Conservation (phyloP, 64 coral and sea anemone genomes). For the Hydrozoanthus tunicans region DNA sequence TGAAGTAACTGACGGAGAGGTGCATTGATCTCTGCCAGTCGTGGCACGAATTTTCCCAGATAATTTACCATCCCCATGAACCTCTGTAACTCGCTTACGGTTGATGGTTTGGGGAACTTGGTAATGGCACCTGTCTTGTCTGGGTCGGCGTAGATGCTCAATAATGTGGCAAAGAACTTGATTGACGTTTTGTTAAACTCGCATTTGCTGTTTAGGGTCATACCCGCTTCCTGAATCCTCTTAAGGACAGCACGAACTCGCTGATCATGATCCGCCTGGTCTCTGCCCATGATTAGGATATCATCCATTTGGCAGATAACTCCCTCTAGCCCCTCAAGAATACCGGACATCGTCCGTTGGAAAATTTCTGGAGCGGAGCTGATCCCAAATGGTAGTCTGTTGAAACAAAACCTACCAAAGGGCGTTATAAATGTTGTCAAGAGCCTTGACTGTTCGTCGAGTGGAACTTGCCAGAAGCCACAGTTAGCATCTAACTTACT, state of each 20-base stretch:
- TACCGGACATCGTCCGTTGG: neutral
- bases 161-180: slow-evolving; percentile 24
- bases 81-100: slow-evolving; percentile 20
- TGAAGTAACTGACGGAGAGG: neutral
- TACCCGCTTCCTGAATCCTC: neutral
- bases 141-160: slow-evolving; percentile 18
- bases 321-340: neutral
- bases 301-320: slow-evolving; percentile 36
- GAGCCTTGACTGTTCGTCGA: too few species aligned
- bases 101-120: slow-evolving; percentile 24
- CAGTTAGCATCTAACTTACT: neutral
- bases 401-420: too few species aligned
- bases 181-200: slow-evolving; percentile 6
- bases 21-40: neutral
- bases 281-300: neutral
- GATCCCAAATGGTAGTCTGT: too few species aligned
- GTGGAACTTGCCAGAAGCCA: too few species aligned
- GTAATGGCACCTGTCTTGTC: slow-evolving; percentile 1
- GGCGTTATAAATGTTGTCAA: too few species aligned
- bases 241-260: neutral
- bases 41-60: slow-evolving; percentile 55
- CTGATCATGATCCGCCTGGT: slow-evolving; percentile 17
- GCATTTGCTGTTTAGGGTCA: slow-evolving; percentile 56
- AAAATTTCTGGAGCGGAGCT: too few species aligned
- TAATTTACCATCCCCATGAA: slow-evolving; percentile 56